These are phyloP conservation scores for Cepaea hortensis DNA, from an alignment of 2,888 invertebrate genomes.

Conservation along the genomic window DNA sequence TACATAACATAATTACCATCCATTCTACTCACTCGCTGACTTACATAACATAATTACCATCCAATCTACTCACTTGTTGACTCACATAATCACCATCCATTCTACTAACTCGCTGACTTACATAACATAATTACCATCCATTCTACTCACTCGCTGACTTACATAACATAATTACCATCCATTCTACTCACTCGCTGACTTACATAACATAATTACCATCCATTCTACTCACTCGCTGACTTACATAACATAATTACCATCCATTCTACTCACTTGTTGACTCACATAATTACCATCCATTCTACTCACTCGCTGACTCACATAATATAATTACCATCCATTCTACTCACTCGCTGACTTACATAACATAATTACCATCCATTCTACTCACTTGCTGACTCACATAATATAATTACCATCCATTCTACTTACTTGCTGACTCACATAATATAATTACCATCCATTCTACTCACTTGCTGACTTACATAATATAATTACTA, in stretches of 20 bases:
- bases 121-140: not conserved
- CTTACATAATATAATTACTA: too few relatives aligned
- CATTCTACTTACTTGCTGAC: too few relatives aligned
- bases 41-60: too few relatives aligned
- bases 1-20: too few relatives aligned
- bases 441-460: too few relatives aligned
- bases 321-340: conserved; percentile 50
- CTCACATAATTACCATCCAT: conserved; percentile 42
- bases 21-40: too few relatives aligned
- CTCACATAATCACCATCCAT: conserved; percentile 79
- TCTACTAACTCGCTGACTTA: conserved; percentile 83
- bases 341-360: too few relatives aligned
- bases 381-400: too few relatives aligned
- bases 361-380: too few relatives aligned
- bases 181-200: conserved; percentile 74
- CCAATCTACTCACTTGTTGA: too few relatives aligned
- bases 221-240: conserved; percentile 84
- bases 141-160: conserved; percentile 57
- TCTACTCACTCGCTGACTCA: conserved; percentile 58
- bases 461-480: too few relatives aligned
- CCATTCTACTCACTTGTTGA: conserved; percentile 56
- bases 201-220: conserved; percentile 76
- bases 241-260: not conserved
- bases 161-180: conserved; percentile 52
- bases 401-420: too few relatives aligned